Percentiles rank a stretch among this genome's conserved stretches.
phyloP scores from a whole-genome alignment of 2,113 vertebrate genomes.

The Athene cunicularia region DNA sequence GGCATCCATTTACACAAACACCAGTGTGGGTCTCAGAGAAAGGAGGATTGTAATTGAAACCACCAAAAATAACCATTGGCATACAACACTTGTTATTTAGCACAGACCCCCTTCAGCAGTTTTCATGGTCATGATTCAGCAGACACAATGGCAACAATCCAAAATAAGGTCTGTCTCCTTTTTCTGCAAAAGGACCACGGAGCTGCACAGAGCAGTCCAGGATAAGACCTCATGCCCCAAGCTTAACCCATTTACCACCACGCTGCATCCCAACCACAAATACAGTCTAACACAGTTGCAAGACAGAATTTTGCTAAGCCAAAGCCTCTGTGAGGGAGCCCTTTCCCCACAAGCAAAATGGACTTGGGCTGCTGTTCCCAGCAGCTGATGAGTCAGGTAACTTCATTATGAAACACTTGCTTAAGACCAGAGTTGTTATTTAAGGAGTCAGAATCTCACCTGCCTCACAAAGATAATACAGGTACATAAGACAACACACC shows the following conservation, averaged over 20 bases:
- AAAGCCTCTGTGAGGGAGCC: background rate
- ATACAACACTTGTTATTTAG: conserved; percentile 67
- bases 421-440: conserved; percentile 16
- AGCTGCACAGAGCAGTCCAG: background rate
- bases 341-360: background rate
- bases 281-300: background rate
- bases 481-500: background rate
- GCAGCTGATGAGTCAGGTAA: conserved; percentile 41
- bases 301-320: background rate
- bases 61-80: conserved; percentile 78
- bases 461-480: background rate
- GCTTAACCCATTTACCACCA: background rate
- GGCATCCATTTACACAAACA: conserved; percentile 59
- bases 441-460: conserved; percentile 1
- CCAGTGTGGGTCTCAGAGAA: conserved; percentile 32
- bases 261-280: background rate
- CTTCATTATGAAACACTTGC: background rate
- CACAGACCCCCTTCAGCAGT: conserved; percentile 58
- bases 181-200: background rate
- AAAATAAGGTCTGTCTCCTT: background rate
- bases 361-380: conserved; percentile 20
- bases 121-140: conserved; percentile 45
- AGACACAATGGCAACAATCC: background rate
- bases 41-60: conserved; percentile 71
- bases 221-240: background rate